Evolutionary conservation across 2,797 vertebrate genomes (phyloP).

Genomic region (Corythornis leucogaster): DNA sequence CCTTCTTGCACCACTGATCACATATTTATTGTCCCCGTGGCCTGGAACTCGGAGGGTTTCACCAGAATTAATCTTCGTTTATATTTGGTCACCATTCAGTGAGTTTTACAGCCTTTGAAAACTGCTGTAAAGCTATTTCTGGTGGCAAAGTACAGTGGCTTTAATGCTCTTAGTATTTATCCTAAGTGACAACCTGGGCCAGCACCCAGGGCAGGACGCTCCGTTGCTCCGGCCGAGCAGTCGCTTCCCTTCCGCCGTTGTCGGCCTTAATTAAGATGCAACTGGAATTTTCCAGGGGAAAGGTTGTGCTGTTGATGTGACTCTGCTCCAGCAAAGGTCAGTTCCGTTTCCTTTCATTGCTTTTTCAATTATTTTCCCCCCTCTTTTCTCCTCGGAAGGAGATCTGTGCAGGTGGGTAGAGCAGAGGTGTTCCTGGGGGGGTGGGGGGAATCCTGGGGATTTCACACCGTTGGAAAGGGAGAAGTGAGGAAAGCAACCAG

Average conservation of each 20-base stretch:
- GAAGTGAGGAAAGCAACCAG: neutral
- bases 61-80: constrained; percentile 74
- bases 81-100: constrained; percentile 73
- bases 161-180: constrained; percentile 69
- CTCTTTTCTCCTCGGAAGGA: neutral
- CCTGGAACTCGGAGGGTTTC: constrained; percentile 27
- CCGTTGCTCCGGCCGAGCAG: neutral
- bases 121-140: constrained; percentile 49
- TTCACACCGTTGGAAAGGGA: neutral
- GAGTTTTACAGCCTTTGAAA: constrained; percentile 67
- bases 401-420: neutral
- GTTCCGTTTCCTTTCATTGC: neutral
- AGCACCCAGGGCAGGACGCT: constrained; percentile 18
- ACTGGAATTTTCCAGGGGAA: constrained; percentile 22
- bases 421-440: neutral
- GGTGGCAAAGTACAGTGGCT: constrained; percentile 60
- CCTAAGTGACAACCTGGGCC: constrained; percentile 71
- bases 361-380: neutral
- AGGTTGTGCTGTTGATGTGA: neutral
- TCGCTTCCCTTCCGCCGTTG: constrained; percentile 35
- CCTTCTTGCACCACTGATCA: constrained; percentile 82
- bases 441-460: neutral
- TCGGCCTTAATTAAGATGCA: constrained; percentile 42
- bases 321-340: neutral
- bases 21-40: constrained; percentile 57